Evolutionary conservation across 2,797 vertebrate genomes (phyloP).

Genomic region (Sylvia borin): DNA sequence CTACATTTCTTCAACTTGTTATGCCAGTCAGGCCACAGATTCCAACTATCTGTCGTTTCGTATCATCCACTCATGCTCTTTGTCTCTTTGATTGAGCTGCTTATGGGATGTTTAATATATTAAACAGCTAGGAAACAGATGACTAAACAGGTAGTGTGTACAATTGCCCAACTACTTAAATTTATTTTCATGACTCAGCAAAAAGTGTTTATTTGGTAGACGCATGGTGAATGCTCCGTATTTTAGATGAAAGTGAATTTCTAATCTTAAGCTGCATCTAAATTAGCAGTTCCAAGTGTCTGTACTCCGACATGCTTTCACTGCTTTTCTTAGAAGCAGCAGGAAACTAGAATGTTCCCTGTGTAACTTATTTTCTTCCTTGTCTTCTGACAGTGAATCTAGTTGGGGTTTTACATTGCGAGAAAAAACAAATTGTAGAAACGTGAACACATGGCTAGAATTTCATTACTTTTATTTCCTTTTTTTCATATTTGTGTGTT

Average conservation of each 20-base stretch:
- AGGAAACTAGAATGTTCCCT: background rate
- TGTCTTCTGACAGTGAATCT: background rate
- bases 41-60: background rate
- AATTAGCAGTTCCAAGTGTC: slow-evolving; percentile 3
- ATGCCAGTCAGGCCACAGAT: background rate
- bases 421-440: background rate
- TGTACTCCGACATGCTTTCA: background rate
- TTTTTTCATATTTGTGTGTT: background rate
- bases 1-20: background rate
- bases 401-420: background rate
- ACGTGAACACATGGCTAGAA: background rate
- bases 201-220: background rate
- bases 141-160: background rate
- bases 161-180: background rate
- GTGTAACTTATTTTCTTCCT: background rate
- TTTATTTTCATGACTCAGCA: background rate
- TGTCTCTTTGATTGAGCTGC: background rate
- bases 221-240: background rate
- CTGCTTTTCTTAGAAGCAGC: background rate
- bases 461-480: background rate
- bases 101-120: background rate
- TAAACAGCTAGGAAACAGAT: background rate
- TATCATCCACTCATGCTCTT: background rate
- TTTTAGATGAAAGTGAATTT: slow-evolving; percentile 37
- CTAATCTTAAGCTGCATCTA: background rate